Evolutionary conservation across 2,888 invertebrate genomes (phyloP), one percentile per base, ranked within the genome.

Genomic region (Strigamia maritima): DNA sequence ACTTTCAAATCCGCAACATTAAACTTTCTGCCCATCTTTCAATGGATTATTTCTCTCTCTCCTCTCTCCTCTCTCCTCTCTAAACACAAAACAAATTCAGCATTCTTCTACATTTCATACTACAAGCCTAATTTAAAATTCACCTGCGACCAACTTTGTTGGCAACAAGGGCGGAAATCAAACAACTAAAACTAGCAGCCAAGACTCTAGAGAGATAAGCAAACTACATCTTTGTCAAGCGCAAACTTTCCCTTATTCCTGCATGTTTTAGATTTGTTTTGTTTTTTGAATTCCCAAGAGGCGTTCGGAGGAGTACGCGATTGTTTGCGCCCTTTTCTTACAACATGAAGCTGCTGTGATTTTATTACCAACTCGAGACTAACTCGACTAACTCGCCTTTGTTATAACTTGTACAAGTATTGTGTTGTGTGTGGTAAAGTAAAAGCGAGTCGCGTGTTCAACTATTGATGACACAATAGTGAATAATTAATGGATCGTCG

Each of bases 221-320:
- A 1, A 22, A 65, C n/a, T 65, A 24, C n/a, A 22, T 65, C 60
- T 65, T 65, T 65, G 60, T 65, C 60, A 19, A 65, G 22, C 22
- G n/a, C 60, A 65, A 24, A 65, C 60, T 65, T 22, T 10, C 22
- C 60, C 12, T 22, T 44, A 44, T 7, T 65, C 60, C 22, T 65
- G 60, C 60, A 65, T 65, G 60, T 65, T 65, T 65, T 24, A n/a
- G 60, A 65, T 65, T 65, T 65, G 19, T 19, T 65, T 65, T 65
- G 4, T 60, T 12, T 65, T 19, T 6, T 22, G 60, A 54, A 19
- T 54, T 65, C 19, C n/a, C 60, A 65, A 1, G 60, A 65, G 60
- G 60, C 60, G 60, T 19, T 65, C 49, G 24, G 3, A 22, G 19
- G 7, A 22, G 12, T 4, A 0, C 8, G 12, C 60, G 22, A 24